Evolutionary conservation across 1,140 invertebrate species (phyloP).

Genomic region (Trichonephila clavipes): DNA sequence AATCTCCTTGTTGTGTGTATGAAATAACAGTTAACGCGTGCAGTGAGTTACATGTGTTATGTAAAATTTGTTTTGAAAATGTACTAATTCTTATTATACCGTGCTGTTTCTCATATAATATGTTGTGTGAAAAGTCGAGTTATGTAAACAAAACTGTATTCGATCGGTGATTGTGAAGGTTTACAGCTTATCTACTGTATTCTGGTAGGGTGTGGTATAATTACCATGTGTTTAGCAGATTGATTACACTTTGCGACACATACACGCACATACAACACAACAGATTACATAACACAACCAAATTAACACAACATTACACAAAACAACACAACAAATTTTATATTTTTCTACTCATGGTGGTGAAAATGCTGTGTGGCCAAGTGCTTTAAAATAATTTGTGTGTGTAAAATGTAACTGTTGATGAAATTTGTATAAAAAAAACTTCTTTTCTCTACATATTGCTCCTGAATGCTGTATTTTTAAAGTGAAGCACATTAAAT

Average conservation of each 20-base stretch:
- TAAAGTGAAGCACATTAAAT: too few relatives aligned
- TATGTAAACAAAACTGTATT: slow-evolving; percentile 10
- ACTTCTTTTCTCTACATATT: too few relatives aligned
- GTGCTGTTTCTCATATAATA: background rate
- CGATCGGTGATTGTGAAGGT: background rate
- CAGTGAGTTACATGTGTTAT: too few relatives aligned
- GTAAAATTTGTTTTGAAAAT: too few relatives aligned
- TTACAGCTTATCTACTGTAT: slow-evolving; percentile 30
- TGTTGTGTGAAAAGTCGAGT: background rate
- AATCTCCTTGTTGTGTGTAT: too few relatives aligned
- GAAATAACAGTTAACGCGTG: too few relatives aligned
- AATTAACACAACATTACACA: slow-evolving; percentile 40
- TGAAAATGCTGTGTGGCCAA: slow-evolving; percentile 36
- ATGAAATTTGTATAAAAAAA: too few relatives aligned
- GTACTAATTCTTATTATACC: too few relatives aligned
- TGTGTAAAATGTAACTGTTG: background rate
- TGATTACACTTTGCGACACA: slow-evolving; percentile 44
- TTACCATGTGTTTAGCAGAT: slow-evolving; percentile 27
- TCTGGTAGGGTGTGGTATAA: slow-evolving; percentile 45
- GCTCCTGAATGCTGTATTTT: too few relatives aligned
- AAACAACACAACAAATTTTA: slow-evolving; percentile 48
- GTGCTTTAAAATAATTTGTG: slow-evolving; percentile 42
- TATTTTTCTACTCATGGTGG: slow-evolving; percentile 40
- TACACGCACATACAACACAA: slow-evolving; percentile 57
- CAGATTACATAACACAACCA: slow-evolving; percentile 31